Evolutionary conservation across 2,888 invertebrate genomes (phyloP), one percentile per base, ranked within the genome.

Genomic region (Plagodis dolabraria): DNA sequence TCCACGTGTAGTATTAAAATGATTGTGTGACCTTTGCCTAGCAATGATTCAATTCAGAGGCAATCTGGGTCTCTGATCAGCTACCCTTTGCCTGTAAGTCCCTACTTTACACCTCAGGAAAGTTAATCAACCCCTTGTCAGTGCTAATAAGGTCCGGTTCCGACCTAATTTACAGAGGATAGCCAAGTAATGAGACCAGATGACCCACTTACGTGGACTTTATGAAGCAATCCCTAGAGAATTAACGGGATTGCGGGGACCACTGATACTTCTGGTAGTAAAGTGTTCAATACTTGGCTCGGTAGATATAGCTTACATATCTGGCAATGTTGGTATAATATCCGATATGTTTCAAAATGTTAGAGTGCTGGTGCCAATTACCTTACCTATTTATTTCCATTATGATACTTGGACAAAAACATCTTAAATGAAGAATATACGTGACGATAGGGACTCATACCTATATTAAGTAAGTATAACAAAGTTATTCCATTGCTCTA

Each of bases 51-150:
- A 42, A 9, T 9, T 33, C 7, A 34, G 44, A 40, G 40, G 40
- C 10, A 40, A 40, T 40, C 40, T 5, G 10, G 10, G 40, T 48
- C 48, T 45, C 52, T 46, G 40, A 45, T 46, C 40, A 42, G 40
- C 46, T 50, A 46, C 38, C 44, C 11, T 33, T n/a, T 10, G 7
- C 44, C 35, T 7, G 9, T 46, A 50, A 22, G 22, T 46, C 42
- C 53, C 38, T 46, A 53, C 48, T 50, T 50, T 59, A 35, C 53
- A 53, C 50, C 53, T 33, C 43, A 52, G 52, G 42, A 46, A 50
- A 54, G 42, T 54, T 57, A 59, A 59, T 59, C 58, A 59, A 53
- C 35, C 53, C 57, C 48, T 49, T 58, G 48, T 49, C 57, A 43
- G 45, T 35, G 11, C 11, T 53, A 52, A 57, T 43, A 52, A 47